Percentiles rank a stretch among this genome's conserved stretches.
phyloP scores from a whole-genome alignment of 2,113 vertebrate genomes.

The Bubo blakistoni region DNA sequence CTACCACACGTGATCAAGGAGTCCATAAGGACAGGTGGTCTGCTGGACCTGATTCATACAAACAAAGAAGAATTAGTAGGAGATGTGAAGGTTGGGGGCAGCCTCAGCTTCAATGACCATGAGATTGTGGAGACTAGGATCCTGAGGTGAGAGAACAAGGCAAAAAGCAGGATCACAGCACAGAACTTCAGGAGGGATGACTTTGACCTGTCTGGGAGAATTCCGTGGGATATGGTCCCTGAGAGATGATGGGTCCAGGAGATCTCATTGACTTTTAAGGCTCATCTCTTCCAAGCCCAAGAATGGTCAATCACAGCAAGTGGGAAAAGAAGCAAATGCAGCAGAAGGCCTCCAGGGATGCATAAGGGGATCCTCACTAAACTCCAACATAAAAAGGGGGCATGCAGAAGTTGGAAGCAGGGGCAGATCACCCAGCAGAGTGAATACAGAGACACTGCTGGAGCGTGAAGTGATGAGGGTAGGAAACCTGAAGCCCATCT shows the following conservation, averaged over 20 bases:
- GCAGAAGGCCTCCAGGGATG: background rate
- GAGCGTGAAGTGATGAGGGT: background rate
- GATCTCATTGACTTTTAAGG: background rate
- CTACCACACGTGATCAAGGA: background rate
- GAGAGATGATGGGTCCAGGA: background rate
- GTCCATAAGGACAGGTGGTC: background rate
- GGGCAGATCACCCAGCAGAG: background rate
- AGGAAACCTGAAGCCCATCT: background rate
- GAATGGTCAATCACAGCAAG: background rate
- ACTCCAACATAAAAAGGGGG: background rate
- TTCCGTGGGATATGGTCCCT: background rate
- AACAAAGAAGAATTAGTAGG: background rate
- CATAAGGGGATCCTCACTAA: background rate
- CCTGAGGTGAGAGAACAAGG: background rate
- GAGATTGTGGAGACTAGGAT: background rate
- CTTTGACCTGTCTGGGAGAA: background rate
- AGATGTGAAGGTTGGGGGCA: background rate
- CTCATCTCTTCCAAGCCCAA: background rate
- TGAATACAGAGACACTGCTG: background rate
- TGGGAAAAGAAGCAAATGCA: background rate
- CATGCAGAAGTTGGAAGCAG: background rate
- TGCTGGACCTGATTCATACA: background rate
- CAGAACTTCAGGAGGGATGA: background rate
- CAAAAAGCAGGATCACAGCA: background rate
- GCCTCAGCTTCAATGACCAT: background rate